These are phyloP conservation scores for Clarias batrachus DNA, from an alignment of 2,113 vertebrate species.

Conservation along the genomic window DNA sequence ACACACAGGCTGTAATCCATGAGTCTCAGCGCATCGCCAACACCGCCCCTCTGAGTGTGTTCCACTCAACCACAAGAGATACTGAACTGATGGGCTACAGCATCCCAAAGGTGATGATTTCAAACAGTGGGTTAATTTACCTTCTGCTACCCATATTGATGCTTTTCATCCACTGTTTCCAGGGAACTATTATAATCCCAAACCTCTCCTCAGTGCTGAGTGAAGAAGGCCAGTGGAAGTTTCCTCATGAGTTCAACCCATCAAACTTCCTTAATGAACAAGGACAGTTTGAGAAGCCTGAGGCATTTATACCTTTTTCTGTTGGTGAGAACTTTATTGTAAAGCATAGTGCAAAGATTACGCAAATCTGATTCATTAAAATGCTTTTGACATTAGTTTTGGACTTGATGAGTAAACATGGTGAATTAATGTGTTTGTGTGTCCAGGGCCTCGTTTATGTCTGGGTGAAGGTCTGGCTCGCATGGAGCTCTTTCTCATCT, in stretches of 20 bases:
- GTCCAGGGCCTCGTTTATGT: conserved; percentile 11
- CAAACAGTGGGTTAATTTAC: neutral
- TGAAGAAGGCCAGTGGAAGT: conserved; percentile 75
- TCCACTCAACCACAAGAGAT: conserved; percentile 57
- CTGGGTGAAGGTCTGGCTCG: conserved; percentile 31
- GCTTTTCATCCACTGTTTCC: neutral
- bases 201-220: conserved; percentile 77
- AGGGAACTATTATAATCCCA: conserved; percentile 72
- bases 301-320: conserved; percentile 82
- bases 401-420: neutral
- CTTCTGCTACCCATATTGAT: neutral
- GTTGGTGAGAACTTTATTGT: conserved; percentile 63
- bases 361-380: neutral
- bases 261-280: conserved; percentile 75
- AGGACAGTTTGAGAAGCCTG: conserved; percentile 71
- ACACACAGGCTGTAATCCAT: conserved; percentile 58
- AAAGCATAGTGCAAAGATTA: neutral
- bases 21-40: conserved; percentile 57
- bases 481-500: conserved; percentile 26
- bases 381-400: neutral
- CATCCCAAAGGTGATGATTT: conserved; percentile 60
- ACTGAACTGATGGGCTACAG: conserved; percentile 59
- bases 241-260: conserved; percentile 73
- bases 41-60: conserved; percentile 55
- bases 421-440: neutral